Conservation (phyloP, 2,888 invertebrate species). For the Craniophora ligustri region DNA sequence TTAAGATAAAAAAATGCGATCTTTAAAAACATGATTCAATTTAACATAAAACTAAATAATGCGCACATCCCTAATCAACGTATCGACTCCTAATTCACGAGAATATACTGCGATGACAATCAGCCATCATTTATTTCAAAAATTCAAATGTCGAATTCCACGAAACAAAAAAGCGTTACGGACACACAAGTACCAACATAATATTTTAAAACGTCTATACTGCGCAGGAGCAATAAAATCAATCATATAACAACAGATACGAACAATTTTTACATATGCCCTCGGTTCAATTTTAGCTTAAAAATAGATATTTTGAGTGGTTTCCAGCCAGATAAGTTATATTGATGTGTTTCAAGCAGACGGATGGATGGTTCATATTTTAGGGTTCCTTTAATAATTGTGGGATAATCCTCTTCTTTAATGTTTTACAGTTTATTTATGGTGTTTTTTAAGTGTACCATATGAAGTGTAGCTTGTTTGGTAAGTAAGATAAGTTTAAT, state of each 20-base stretch:
- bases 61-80: slow-evolving; percentile 10
- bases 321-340: slow-evolving; percentile 79
- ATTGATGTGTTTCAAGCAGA: slow-evolving; percentile 78
- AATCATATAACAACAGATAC: slow-evolving; percentile 84
- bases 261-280: slow-evolving; percentile 82
- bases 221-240: slow-evolving; percentile 81
- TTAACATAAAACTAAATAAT: background rate
- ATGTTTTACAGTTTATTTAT: slow-evolving; percentile 50
- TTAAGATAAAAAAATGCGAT: no score
- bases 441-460: slow-evolving; percentile 50
- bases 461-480: slow-evolving; percentile 27
- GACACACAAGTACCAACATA: slow-evolving; percentile 56
- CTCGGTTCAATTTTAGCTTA: slow-evolving; percentile 76
- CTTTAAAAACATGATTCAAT: no score
- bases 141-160: slow-evolving; percentile 50
- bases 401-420: slow-evolving; percentile 62
- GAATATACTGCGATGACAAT: slow-evolving; percentile 42
- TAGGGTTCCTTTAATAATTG: slow-evolving; percentile 63
- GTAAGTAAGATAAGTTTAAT: slow-evolving; percentile 22
- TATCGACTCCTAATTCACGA: slow-evolving; percentile 25
- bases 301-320: slow-evolving; percentile 87
- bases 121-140: slow-evolving; percentile 36
- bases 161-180: slow-evolving; percentile 65
- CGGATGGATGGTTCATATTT: slow-evolving; percentile 75
- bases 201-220: slow-evolving; percentile 76